Evolutionary conservation across 2,888 invertebrate genomes (phyloP).

Genomic region (Octonoba sinensis): DNA sequence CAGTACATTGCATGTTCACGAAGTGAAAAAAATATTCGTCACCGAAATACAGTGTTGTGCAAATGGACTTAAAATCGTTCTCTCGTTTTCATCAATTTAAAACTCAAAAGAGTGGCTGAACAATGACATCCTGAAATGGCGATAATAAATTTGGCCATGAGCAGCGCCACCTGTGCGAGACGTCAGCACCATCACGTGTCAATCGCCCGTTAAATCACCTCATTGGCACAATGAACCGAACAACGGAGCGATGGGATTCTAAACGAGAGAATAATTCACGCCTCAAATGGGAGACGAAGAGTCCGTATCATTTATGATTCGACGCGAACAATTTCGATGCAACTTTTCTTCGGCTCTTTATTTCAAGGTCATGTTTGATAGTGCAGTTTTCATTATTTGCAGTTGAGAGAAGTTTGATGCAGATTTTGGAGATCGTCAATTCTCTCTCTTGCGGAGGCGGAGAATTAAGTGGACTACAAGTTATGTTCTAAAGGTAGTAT

Average conservation of each 20-base stretch:
- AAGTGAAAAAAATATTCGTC: too few species aligned
- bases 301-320: not conserved
- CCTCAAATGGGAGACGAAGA: not conserved
- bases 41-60: too few species aligned
- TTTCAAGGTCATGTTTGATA: not conserved
- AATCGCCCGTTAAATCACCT: constrained; percentile 24
- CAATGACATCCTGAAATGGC: too few species aligned
- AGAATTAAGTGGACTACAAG: too few species aligned
- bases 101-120: too few species aligned
- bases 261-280: constrained; percentile 28
- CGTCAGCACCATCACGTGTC: constrained; percentile 6
- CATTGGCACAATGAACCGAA: constrained; percentile 2
- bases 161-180: not conserved
- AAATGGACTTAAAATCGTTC: too few species aligned
- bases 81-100: too few species aligned
- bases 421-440: too few species aligned
- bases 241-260: constrained; percentile 7
- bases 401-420: not conserved
- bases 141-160: too few species aligned
- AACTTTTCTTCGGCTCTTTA: not conserved
- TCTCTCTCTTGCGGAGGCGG: too few species aligned
- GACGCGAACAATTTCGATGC: not conserved
- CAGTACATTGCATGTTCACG: too few species aligned
- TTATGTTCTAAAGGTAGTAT: too few species aligned
- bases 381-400: not conserved